Percentiles rank a stretch among this genome's conserved stretches.
phyloP scores from a whole-genome alignment of 2,797 vertebrate genomes.

The Allenopithecus nigroviridis region DNA sequence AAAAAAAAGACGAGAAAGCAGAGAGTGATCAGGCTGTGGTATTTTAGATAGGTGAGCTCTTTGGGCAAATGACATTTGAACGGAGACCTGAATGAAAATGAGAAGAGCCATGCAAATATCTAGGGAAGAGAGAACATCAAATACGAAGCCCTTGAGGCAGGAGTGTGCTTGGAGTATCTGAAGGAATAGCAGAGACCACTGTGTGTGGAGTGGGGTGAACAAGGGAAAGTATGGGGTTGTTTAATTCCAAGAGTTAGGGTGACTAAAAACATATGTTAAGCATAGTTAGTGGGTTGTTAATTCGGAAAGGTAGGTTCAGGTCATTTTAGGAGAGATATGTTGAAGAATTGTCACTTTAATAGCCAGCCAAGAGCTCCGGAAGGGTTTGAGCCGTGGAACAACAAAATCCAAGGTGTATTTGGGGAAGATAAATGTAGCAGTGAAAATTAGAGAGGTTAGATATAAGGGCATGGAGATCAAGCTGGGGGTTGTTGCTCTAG shows the following conservation, averaged over 20 bases:
- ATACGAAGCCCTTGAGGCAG: not conserved
- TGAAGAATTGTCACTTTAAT: not conserved
- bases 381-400: not conserved
- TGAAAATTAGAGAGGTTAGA: slow-evolving; percentile 17
- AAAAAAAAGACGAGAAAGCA: not conserved
- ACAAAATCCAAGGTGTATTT: not conserved
- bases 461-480: not conserved
- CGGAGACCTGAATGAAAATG: not conserved
- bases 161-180: not conserved
- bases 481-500: not conserved
- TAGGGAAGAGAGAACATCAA: not conserved
- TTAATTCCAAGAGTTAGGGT: not conserved
- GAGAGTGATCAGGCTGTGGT: not conserved
- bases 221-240: not conserved
- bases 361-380: not conserved
- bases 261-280: not conserved
- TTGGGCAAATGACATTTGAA: slow-evolving; percentile 30
- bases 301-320: not conserved
- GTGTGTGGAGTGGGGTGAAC: not conserved
- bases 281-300: not conserved
- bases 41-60: slow-evolving; percentile 25
- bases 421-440: not conserved
- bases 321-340: slow-evolving; percentile 21
- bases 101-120: not conserved
- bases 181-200: not conserved